Conservation (phyloP, 2,888 invertebrate genomes). For the Rhagophthalmus giganteus region DNA sequence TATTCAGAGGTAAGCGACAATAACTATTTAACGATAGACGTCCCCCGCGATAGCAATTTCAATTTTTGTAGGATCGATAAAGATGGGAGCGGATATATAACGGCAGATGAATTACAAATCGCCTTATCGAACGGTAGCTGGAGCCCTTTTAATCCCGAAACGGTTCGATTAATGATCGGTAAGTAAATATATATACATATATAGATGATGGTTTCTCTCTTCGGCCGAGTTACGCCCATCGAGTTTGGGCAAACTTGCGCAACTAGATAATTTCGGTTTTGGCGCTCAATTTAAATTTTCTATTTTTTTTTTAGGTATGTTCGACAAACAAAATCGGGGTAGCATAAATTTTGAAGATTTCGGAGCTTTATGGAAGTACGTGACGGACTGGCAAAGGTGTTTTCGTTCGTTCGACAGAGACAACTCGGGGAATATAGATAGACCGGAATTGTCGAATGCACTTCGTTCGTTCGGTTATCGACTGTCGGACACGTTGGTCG, state of each 20-base stretch:
- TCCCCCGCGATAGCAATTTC: neutral
- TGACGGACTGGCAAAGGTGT: constrained; percentile 96
- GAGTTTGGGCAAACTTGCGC: too few relatives aligned
- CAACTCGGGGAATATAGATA: constrained; percentile 90
- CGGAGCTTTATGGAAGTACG: constrained; percentile 95
- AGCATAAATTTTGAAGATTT: constrained; percentile 95
- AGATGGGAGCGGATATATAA: constrained; percentile 85
- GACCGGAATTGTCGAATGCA: constrained; percentile 85
- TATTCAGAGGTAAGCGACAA: constrained; percentile 68
- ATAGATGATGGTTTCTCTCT: too few relatives aligned
- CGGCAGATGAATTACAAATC: constrained; percentile 84
- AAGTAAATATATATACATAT: too few relatives aligned
- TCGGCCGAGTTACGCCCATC: too few relatives aligned
- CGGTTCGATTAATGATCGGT: constrained; percentile 96
- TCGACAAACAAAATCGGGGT: constrained; percentile 87
- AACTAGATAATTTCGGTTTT: too few relatives aligned
- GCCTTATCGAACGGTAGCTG: constrained; percentile 97
- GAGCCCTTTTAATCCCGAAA: constrained; percentile 98
- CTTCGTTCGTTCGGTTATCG: constrained; percentile 87
- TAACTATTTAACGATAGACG: neutral
- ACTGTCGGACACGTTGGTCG: constrained; percentile 80
- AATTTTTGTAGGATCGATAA: constrained; percentile 68
- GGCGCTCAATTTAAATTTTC: neutral
- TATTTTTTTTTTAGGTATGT: constrained; percentile 72
- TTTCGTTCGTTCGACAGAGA: constrained; percentile 94